Evolutionary conservation across 1,140 invertebrate genomes (phyloP).

Genomic region (Hylaeus anthracinus): DNA sequence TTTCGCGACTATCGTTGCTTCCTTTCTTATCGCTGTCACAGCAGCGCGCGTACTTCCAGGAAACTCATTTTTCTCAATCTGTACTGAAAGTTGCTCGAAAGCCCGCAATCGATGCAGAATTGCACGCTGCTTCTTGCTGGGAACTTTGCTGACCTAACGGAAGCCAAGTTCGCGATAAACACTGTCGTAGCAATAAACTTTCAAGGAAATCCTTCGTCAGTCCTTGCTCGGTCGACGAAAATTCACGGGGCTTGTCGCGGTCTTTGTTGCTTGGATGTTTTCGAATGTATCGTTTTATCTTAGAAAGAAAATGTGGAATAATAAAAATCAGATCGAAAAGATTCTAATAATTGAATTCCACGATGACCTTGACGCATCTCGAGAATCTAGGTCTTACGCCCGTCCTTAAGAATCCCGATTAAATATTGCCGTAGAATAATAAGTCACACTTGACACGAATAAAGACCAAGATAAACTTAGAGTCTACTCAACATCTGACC

Average conservation of each 20-base stretch:
- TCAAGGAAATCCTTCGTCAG: constrained; percentile 14
- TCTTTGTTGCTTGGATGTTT: not conserved
- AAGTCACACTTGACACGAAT: too few species aligned
- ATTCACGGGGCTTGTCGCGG: constrained; percentile 3
- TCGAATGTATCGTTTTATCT: not conserved
- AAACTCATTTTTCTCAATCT: constrained; percentile 57
- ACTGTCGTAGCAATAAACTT: constrained; percentile 36
- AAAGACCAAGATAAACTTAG: not conserved
- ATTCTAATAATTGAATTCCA: too few species aligned
- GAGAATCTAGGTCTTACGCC: too few species aligned
- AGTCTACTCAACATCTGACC: not conserved
- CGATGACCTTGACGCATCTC: too few species aligned
- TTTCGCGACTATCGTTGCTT: constrained; percentile 35
- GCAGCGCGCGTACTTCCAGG: constrained; percentile 25
- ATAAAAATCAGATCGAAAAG: too few species aligned
- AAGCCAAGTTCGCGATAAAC: constrained; percentile 29
- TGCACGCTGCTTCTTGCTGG: constrained; percentile 24
- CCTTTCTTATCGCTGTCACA: constrained; percentile 34
- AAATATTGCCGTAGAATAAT: too few species aligned
- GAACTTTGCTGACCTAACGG: constrained; percentile 32
- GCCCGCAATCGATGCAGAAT: constrained; percentile 41
- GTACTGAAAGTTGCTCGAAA: constrained; percentile 38
- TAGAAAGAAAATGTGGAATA: too few species aligned
- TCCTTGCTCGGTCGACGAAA: constrained; percentile 38
- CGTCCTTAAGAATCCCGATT: too few species aligned